Evolutionary conservation across 2,888 invertebrate species (phyloP).

Genomic region (Abrostola tripartita): DNA sequence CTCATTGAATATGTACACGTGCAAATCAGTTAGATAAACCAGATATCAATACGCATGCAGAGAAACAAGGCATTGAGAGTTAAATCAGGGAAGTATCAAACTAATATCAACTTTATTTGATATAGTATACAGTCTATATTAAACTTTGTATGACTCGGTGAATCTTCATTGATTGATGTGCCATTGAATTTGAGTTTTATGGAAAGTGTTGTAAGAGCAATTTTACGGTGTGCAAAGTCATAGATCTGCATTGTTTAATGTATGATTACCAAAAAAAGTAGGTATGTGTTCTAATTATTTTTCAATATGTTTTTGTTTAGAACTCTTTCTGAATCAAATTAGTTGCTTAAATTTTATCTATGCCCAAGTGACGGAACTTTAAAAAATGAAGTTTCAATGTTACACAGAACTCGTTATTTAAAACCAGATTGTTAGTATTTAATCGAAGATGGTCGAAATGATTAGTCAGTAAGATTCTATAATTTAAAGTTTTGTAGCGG

Average conservation of each 20-base stretch:
- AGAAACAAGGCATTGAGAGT: conserved; percentile 35
- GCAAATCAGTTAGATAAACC: conserved; percentile 59
- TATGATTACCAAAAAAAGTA: conserved; percentile 28
- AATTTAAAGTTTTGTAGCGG: too few relatives aligned
- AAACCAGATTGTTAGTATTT: too few relatives aligned
- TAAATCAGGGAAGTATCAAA: conserved; percentile 7
- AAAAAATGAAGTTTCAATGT: too few relatives aligned
- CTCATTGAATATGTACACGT: conserved; percentile 57
- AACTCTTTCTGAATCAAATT: conserved; percentile 19
- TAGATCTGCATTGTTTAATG: conserved; percentile 45
- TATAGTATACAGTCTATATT: conserved; percentile 14
- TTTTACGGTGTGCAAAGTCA: conserved; percentile 8
- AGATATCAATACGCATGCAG: conserved; percentile 48
- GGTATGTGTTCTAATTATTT: conserved; percentile 34
- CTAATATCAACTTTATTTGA: conserved; percentile 28
- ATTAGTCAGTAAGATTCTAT: too few relatives aligned
- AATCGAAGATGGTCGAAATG: too few relatives aligned
- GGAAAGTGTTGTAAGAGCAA: neutral
- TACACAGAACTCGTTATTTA: too few relatives aligned
- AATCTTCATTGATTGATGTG: conserved; percentile 15
- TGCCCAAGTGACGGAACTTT: neutral
- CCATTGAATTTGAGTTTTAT: conserved; percentile 29
- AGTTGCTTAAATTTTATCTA: conserved; percentile 8
- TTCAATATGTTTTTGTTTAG: conserved; percentile 37
- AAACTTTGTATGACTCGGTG: conserved; percentile 1